Evolutionary conservation across 2,113 vertebrate genomes (phyloP), one percentile per base, ranked within the genome.

Genomic region (Syrrhaptes paradoxus): DNA sequence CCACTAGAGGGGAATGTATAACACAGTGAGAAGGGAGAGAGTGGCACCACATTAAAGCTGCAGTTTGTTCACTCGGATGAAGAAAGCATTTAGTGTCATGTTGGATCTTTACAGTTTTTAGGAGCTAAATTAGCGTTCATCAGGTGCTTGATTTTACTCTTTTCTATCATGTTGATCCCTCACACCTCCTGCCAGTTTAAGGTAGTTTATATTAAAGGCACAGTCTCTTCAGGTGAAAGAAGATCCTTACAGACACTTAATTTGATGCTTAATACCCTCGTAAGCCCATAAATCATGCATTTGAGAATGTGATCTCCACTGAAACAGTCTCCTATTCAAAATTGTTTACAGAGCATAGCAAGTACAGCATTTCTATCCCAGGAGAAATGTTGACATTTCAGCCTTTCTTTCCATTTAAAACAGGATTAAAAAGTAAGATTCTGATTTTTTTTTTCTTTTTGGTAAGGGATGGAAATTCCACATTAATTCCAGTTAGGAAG

Each of bases 1-100:
- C 92, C 96, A 91, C 96, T 94, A 92, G 95, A 95, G 92, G 83
- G 93, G 88, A 96, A 96, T 51, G 77, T 87, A 2, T 66, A 94
- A 90, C 48, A 2, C 70, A 5, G n/a, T 13, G 70, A 85, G 80
- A 78, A 89, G 43, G 70, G 61, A 75, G 66, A 51, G 43, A 62
- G 77, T 25, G 73, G 58, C 79, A 82, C 1, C 7, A 24, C 57
- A 72, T 55, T 62, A 34, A 54, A 92, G n/a, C 11, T 72, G 70
- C 51, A 92, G 73, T 85, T 87, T 78, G 49, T 86, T 75, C 26
- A 4, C 25, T 75, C 57, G 38, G 38, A 84, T 67, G 57, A 75
- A 74, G 71, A 55, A 78, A 89, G 28, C 41, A 65, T 65, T 85
- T 49, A 90, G 49, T 85, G 76, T 78, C 86, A 62, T 51, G 41